Base-by-base conservation (phyloP, 2,797 vertebrate genomes). In the Margarornis squamiger region DNA sequence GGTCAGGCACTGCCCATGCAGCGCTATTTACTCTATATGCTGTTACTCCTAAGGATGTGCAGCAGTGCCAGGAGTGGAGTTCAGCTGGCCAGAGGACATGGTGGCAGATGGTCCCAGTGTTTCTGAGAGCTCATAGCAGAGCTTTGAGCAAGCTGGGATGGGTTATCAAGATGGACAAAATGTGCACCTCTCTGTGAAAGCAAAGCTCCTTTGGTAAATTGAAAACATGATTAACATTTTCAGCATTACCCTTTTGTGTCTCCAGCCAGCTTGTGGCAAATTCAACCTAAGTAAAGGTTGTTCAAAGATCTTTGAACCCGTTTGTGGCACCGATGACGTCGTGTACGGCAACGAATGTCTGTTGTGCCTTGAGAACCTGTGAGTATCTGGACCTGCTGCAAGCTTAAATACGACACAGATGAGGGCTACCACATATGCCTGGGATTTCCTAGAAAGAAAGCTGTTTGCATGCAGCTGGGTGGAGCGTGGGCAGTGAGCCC, bases 331-430 rank as follows among this genome's bases (percentile, higher is more conserved):
- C 0, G 91, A 97, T 38, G 12, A 92, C 12, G 0, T 14, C 11
- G 54, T 93, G 10, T 97, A 97, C 12, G 3, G 48, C 84, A 97
- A 97, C 2, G 96, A 97, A 81, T 97, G 97, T 54, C 8, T 91
- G 59, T 2, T 97, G 58, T 97, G 97, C 75, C 4, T 34, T 7
- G 61, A 72, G 29, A 97, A 95, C 51, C 45, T 30, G 97, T 97
- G 78, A 97, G 97, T 96, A 93, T 26, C 72, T 6, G 11, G 7
- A 32, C 20, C 52, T 32, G 36, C 73, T 18, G 30, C 20, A 1
- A 55, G 51, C 2, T 46, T 61, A 21, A 83, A 20, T 3, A 57
- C 21, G 77, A 43, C 5, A 0, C 30, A 27, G 52, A 49, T 0
- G 17, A 82, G 54, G 72, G 65, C 85, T 67, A 23, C 38, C 27